Evolutionary conservation across 1,140 invertebrate genomes (phyloP).

Genomic region (Eueides isabella): DNA sequence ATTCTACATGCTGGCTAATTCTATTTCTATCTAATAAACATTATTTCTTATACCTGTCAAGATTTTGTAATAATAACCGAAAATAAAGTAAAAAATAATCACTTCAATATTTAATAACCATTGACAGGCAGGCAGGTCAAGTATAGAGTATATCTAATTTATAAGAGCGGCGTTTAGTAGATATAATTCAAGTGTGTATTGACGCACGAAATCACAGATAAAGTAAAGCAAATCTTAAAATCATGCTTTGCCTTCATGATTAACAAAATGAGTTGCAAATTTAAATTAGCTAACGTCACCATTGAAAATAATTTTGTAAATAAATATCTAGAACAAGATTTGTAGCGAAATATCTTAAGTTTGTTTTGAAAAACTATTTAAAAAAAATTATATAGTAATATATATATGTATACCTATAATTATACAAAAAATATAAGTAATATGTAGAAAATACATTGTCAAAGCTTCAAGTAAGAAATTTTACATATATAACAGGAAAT

Average conservation of each 20-base stretch:
- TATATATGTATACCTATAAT: no score
- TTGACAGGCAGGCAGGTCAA: not conserved
- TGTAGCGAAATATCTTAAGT: not conserved
- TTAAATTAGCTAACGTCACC: not conserved
- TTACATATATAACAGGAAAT: no score
- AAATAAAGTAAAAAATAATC: not conserved
- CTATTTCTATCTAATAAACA: no score
- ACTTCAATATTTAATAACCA: no score
- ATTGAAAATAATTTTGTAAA: not conserved
- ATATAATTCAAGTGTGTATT: conserved; percentile 22
- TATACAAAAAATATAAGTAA: no score
- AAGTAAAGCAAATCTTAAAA: conserved; percentile 17
- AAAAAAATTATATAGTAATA: no score
- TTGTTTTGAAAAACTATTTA: no score
- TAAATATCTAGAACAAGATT: not conserved
- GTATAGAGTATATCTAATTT: not conserved
- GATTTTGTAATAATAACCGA: not conserved
- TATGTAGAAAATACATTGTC: no score
- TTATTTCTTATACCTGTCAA: no score
- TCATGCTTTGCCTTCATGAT: conserved; percentile 14
- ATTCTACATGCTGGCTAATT: no score
- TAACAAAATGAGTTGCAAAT: conserved; percentile 1
- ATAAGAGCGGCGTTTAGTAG: conserved; percentile 18
- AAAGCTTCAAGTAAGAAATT: no score
- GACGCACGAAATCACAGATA: conserved; percentile 24